phyloP scores from a whole-genome alignment of 2,888 invertebrate species.

The Noctua comes region DNA sequence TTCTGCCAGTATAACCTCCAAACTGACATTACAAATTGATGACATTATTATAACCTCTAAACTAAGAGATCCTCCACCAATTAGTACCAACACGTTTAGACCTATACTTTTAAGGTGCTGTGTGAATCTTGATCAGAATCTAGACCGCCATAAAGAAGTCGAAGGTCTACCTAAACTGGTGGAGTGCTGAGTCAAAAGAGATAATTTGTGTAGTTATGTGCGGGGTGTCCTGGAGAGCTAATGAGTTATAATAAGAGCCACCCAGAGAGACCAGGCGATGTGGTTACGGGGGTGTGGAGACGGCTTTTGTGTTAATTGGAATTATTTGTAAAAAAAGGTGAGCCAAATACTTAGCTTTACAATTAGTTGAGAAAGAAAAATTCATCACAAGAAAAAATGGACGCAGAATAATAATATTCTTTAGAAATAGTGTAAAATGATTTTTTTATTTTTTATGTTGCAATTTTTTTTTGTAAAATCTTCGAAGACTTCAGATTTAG shows the following conservation, averaged over 20 bases:
- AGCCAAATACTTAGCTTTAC: neutral
- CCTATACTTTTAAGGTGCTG: slow-evolving; percentile 32
- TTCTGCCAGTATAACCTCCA: slow-evolving; percentile 1
- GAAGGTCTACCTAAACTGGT: slow-evolving; percentile 47
- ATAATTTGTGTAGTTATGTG: slow-evolving; percentile 80
- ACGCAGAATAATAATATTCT: neutral
- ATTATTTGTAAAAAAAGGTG: neutral
- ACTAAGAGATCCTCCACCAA: slow-evolving; percentile 35
- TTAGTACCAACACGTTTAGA: slow-evolving; percentile 53
- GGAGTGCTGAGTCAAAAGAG: slow-evolving; percentile 66
- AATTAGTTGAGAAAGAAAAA: neutral
- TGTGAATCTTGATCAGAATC: slow-evolving; percentile 56
- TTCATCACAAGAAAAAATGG: neutral
- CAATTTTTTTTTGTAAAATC: neutral
- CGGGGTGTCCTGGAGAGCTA: slow-evolving; percentile 78
- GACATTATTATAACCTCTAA: neutral
- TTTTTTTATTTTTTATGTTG: neutral
- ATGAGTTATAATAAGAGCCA: slow-evolving; percentile 86
- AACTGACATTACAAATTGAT: neutral
- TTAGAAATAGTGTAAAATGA: too few species aligned
- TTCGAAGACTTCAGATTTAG: neutral
- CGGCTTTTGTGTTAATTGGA: slow-evolving; percentile 50
- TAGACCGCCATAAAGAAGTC: slow-evolving; percentile 44
- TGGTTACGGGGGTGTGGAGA: slow-evolving; percentile 64
- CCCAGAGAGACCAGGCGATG: slow-evolving; percentile 68